Evolutionary conservation across 2,113 vertebrate species (phyloP), one percentile per base, ranked within the genome.

Genomic region (Nematolebias whitei): DNA sequence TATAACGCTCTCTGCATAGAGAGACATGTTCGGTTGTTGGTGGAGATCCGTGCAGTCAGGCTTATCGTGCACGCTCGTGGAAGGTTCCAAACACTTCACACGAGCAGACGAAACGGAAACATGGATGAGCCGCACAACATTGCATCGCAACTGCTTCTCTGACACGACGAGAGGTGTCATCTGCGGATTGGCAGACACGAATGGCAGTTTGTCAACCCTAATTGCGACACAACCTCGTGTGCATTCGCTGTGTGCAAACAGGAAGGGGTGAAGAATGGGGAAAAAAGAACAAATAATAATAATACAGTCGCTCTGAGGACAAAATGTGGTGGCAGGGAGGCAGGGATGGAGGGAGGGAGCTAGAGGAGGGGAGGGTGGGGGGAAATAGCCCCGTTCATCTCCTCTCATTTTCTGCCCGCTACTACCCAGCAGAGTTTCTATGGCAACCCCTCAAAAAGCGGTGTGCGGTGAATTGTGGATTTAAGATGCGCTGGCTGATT

Each of bases 381-480:
- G 89, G 85, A 85, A 91, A 91, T 91, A 90, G 89, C 90, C 87
- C 89, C 81, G 79, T 82, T 92, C 89, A 91, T 90, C 89, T 90
- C 87, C 87, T 87, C 79, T 91, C 85, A 83, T 92, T 90, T 89
- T 91, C 88, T 88, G 84, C 80, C 84, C 82, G 87, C 88, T 92
- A 89, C 90, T 85, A 92, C 81, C 81, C 87, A 82, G 82, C 88
- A 89, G 90, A 84, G 91, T 93, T 92, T 89, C 92, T 92, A 93
- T 92, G 91, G 92, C 89, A 92, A 93, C 92, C 90, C 82, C 89
- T 92, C 89, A 88, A 89, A 92, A 91, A 88, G 89, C 88, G 83
- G 86, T 88, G 91, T 84, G 89, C 88, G 67, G 82, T 91, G 91
- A 92, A 91, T 92, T 83, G 90, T 84, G 85, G 82, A 85, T 88